Conservation (phyloP, 2,797 vertebrate species). For the Phoebastria nigripes region DNA sequence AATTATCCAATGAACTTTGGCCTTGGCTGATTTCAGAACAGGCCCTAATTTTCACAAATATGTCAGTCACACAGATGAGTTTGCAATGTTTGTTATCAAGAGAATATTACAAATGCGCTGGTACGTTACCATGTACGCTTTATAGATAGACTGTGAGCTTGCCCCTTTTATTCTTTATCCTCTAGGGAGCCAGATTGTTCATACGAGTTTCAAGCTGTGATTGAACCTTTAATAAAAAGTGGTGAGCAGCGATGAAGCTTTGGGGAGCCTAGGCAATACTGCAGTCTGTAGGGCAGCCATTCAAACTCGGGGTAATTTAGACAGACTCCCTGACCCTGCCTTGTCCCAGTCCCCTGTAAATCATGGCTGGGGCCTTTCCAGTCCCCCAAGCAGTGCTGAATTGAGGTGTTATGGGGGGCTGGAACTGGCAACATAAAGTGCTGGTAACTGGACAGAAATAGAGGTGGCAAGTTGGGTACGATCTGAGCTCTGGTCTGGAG, state of each 20-base stretch:
- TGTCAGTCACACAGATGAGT: background rate
- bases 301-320: background rate
- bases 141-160: background rate
- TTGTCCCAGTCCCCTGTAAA: background rate
- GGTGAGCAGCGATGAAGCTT: background rate
- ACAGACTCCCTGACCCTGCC: background rate
- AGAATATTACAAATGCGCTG: background rate
- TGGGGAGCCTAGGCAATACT: background rate
- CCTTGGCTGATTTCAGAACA: background rate
- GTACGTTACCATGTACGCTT: background rate
- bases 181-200: background rate
- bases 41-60: background rate
- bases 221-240: background rate
- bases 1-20: background rate
- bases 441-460: background rate
- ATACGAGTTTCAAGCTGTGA: background rate
- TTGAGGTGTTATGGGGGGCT: rapidly evolving
- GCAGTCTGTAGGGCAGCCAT: background rate
- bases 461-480: background rate
- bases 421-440: background rate
- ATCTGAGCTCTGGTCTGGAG: background rate
- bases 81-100: background rate
- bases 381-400: background rate
- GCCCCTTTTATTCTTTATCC: background rate
- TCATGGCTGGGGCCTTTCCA: background rate